These are phyloP conservation scores for Osmerus eperlanus DNA, from an alignment of 2,113 vertebrate genomes.

Conservation along the genomic window DNA sequence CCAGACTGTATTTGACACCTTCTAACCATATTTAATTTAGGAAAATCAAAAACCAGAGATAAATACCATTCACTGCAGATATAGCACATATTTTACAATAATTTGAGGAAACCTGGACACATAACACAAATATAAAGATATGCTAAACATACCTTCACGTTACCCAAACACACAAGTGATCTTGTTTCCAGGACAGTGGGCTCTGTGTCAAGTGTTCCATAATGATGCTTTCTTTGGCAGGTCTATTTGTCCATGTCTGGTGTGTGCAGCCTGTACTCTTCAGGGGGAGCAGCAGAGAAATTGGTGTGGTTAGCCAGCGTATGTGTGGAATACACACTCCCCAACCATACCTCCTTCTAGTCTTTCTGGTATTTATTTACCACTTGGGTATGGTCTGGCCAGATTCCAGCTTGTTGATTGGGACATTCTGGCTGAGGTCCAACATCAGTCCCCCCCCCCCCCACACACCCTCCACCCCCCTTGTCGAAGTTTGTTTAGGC, in stretches of 20 bases:
- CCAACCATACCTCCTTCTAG: constrained; percentile 26
- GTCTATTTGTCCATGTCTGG: background rate
- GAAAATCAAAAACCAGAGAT: background rate
- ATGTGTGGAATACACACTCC: background rate
- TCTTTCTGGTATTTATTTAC: constrained; percentile 43
- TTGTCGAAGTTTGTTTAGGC: constrained; percentile 14
- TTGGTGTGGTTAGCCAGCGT: background rate
- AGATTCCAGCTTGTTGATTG: constrained; percentile 44
- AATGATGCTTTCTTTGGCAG: background rate
- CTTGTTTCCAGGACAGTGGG: background rate
- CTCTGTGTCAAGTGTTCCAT: background rate
- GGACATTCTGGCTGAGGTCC: constrained; percentile 43
- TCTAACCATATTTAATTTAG: background rate
- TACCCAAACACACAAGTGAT: background rate
- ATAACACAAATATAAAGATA: background rate
- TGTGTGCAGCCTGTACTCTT: background rate
- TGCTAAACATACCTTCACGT: background rate
- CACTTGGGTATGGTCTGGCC: constrained; percentile 39
- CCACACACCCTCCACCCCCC: too few relatives aligned
- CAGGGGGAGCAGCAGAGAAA: background rate
- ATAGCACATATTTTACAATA: background rate
- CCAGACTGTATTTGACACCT: background rate
- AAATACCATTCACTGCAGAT: background rate
- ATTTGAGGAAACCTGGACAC: background rate
- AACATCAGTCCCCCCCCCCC: constrained; percentile 8